Evolutionary conservation across 1,140 invertebrate species (phyloP), one percentile per base, ranked within the genome.

Genomic region (Yoshiicerus persimilis): DNA sequence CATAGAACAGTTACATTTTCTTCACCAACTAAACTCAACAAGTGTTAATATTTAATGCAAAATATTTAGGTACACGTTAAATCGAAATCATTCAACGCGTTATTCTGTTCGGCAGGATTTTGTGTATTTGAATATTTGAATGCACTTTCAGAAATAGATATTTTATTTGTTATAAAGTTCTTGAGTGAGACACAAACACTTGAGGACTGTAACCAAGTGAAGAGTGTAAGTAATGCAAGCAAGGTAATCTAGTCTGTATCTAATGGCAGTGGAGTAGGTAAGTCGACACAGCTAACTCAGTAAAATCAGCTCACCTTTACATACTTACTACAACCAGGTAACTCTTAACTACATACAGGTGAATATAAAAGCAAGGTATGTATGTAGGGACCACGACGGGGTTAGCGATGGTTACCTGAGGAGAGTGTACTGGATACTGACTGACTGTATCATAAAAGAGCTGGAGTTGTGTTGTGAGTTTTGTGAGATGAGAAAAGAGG

Each of bases 381-480:
- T 80, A 32, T 32, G 66, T 80, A 80, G 75, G 32, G 70, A 77
- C 16, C 4, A 47, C 8, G 41, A 80, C 30, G 56, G 86, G 41
- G 34, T 39, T 66, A n/a, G 85, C 16, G 85, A 86, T 86, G 47
- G 86, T 87, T 83, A 80, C 86, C 38, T 87, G 86, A 87, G 86
- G 70, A 87, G 70, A 32, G 39, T 87, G 70, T 87, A 64, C 86
- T 87, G 86, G 86, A 87, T 87, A 87, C 86, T 87, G 86, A 87
- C 75, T 32, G 75, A 80, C 86, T 83, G 86, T 36, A 87, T 83
- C 86, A 87, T 87, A 87, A 87, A 87, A 80, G 75, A 80, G 34
- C 75, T 80, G 75, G 75, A 80, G 13, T 80, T 80, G 34, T 34
- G 34, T 80, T 80, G 16, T n/a, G 16, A 80, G 20, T 80, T 36